These are phyloP conservation scores for Drosophila kohkoa DNA, from an alignment of 1,140 invertebrate genomes.

Conservation along the genomic window DNA sequence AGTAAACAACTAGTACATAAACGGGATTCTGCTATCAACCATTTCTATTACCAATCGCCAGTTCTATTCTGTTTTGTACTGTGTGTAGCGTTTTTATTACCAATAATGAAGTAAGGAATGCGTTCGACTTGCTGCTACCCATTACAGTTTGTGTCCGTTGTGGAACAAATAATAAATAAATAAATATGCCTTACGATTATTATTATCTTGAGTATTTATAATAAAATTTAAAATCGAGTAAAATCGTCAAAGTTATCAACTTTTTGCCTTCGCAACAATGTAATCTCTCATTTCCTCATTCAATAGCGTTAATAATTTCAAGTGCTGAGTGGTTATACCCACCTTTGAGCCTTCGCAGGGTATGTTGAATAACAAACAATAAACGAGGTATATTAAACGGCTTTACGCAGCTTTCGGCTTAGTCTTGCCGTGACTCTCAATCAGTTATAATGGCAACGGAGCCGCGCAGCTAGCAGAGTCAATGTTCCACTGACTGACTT, in stretches of 20 bases:
- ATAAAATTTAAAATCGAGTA: too few relatives aligned
- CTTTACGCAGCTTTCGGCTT: conserved; percentile 14
- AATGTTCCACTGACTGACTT: conserved; percentile 39
- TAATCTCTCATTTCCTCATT: too few relatives aligned
- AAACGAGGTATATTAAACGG: conserved; percentile 28
- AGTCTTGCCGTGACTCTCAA: conserved; percentile 56
- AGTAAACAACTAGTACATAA: background rate
- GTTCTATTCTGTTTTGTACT: background rate
- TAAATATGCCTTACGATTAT: too few relatives aligned
- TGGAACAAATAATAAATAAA: too few relatives aligned
- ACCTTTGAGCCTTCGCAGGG: background rate
- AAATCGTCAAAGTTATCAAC: too few relatives aligned
- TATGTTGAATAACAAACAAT: conserved; percentile 1
- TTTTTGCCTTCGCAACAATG: too few relatives aligned
- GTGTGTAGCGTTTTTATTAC: conserved; percentile 18
- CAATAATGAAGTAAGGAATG: background rate
- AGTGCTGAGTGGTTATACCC: background rate
- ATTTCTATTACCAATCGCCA: conserved; percentile 2
- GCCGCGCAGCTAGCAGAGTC: conserved; percentile 29
- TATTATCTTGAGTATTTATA: too few relatives aligned
- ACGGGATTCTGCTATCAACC: background rate
- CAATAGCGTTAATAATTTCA: too few relatives aligned
- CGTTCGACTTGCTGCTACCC: conserved; percentile 5
- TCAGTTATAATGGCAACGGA: conserved; percentile 49
- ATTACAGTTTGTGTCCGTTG: background rate